These are phyloP conservation scores for Rutpela maculata DNA, from an alignment of 2,888 invertebrate genomes.

Conservation along the genomic window DNA sequence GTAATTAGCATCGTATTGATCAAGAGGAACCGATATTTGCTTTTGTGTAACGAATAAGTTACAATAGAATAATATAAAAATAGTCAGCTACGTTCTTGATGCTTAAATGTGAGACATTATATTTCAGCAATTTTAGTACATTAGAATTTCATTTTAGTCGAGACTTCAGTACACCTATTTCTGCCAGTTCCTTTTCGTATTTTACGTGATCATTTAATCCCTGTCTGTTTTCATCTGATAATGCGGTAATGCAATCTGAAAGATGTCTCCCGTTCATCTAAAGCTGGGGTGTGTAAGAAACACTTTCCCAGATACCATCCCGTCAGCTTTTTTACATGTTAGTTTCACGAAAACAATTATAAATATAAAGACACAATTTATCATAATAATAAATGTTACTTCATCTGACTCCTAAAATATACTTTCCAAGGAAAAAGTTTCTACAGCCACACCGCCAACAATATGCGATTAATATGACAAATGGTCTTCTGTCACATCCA, in stretches of 20 bases:
- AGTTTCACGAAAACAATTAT: not conserved
- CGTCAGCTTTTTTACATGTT: not conserved
- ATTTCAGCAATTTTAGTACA: too few species aligned
- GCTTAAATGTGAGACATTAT: too few species aligned
- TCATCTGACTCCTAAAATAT: slow-evolving; percentile 28
- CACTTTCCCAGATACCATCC: not conserved
- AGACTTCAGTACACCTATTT: too few species aligned
- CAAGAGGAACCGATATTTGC: too few species aligned
- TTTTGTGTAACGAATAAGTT: too few species aligned
- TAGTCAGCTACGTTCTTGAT: too few species aligned
- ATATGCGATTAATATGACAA: slow-evolving; percentile 39
- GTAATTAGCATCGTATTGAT: too few species aligned
- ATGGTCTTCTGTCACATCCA: slow-evolving; percentile 29
- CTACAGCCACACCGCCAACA: slow-evolving; percentile 14
- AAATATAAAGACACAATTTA: slow-evolving; percentile 23
- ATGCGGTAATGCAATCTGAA: not conserved
- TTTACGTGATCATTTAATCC: not conserved
- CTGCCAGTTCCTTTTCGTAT: too few species aligned
- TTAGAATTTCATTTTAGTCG: too few species aligned
- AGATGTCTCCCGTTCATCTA: not conserved
- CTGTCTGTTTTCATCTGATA: slow-evolving; percentile 1
- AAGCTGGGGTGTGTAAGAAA: not conserved
- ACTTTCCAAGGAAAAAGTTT: slow-evolving; percentile 18
- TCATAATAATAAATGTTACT: slow-evolving; percentile 34
- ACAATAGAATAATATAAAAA: too few species aligned